Percentiles rank a stretch among this genome's conserved stretches.
Evolutionary conservation across 2,113 vertebrate genomes (phyloP).

Genomic region (Deroptyus accipitrinus): DNA sequence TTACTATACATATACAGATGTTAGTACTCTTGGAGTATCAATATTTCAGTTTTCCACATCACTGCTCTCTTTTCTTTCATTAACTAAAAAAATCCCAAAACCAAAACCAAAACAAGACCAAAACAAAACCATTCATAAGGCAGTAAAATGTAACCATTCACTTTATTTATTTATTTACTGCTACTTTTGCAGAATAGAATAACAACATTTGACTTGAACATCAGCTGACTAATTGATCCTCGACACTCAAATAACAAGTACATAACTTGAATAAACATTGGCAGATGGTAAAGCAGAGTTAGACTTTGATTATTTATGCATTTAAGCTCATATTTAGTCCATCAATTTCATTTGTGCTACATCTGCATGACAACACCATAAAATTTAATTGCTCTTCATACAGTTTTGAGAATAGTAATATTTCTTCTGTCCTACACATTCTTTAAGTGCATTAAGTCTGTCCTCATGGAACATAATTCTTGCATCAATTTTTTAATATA

Average conservation of each 20-base stretch:
- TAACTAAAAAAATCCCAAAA: not conserved
- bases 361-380: not conserved
- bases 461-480: not conserved
- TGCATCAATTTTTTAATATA: not conserved
- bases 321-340: not conserved
- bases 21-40: not conserved
- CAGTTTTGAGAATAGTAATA: not conserved
- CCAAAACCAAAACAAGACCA: not conserved
- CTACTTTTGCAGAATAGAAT: not conserved
- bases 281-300: not conserved
- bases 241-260: not conserved
- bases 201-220: not conserved
- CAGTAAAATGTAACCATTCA: not conserved
- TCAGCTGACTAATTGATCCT: not conserved
- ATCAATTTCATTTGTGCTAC: not conserved
- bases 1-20: rapidly evolving
- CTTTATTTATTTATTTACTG: not conserved
- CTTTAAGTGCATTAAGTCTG: not conserved
- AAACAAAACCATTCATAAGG: not conserved
- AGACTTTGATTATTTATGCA: not conserved
- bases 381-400: not conserved
- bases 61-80: not conserved
- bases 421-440: not conserved
- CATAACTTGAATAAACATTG: not conserved
- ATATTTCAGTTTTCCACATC: not conserved